Conservation (phyloP, 1,140 invertebrate species). For the Rhizoglyphus robini region DNA sequence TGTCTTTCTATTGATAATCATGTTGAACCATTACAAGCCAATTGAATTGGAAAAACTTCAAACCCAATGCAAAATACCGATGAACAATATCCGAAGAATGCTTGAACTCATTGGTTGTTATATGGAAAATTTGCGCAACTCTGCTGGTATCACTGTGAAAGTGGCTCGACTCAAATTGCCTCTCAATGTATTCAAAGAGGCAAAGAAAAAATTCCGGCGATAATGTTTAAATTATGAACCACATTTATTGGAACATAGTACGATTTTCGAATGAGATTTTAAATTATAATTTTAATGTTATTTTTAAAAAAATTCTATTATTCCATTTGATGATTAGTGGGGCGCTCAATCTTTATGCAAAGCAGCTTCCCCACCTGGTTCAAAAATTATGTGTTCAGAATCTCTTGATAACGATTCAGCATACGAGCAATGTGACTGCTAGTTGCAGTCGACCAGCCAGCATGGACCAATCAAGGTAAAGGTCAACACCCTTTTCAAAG, state of each 20-base stretch:
- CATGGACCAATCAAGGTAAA: neutral
- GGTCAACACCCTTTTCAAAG: constrained; percentile 17
- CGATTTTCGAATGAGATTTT: neutral
- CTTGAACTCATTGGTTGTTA: constrained; percentile 18
- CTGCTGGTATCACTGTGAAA: neutral
- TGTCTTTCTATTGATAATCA: constrained; percentile 11
- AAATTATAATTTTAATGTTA: neutral
- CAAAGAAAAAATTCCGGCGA: neutral
- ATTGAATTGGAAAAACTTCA: constrained; percentile 17
- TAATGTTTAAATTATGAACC: neutral
- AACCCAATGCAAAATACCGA: neutral
- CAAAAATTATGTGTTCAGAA: constrained; percentile 17
- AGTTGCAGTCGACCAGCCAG: neutral
- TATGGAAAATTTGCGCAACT: neutral
- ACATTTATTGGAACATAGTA: neutral
- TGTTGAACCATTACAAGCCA: constrained; percentile 1
- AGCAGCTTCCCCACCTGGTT: constrained; percentile 1
- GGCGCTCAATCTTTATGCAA: neutral
- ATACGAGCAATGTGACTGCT: neutral
- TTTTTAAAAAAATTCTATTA: neutral
- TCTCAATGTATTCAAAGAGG: constrained; percentile 13
- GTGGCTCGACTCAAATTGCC: neutral
- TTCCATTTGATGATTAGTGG: neutral
- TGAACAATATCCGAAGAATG: neutral
- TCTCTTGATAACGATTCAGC: constrained; percentile 15